These are phyloP conservation scores for Martes martes DNA, from an alignment of 2,113 vertebrate species.

Conservation along the genomic window DNA sequence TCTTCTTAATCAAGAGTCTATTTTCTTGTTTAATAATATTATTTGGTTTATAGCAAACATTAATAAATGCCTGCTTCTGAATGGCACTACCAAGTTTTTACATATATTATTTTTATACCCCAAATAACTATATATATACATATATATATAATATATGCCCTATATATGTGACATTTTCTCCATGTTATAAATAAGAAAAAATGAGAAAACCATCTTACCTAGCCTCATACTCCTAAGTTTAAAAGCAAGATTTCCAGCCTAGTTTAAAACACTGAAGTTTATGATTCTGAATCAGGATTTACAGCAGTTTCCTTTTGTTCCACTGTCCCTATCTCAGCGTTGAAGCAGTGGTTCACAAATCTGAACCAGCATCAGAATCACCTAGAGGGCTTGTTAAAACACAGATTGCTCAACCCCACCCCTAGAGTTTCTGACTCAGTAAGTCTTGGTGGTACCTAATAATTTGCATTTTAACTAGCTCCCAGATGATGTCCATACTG, in stretches of 20 bases:
- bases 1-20: neutral
- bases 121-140: neutral
- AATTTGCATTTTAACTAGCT: conserved; percentile 13
- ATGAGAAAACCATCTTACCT: neutral
- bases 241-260: neutral
- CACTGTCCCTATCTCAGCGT: rapidly evolving
- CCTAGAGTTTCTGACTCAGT: neutral
- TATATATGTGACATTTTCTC: neutral
- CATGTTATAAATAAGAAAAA: neutral
- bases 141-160: neutral
- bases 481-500: neutral
- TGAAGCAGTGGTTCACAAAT: neutral
- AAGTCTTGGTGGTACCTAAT: too few species aligned
- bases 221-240: neutral
- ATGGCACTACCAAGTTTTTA: neutral
- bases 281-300: neutral
- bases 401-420: rapidly evolving
- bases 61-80: neutral
- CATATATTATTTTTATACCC: neutral
- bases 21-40: neutral
- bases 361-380: neutral
- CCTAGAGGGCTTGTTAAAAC: neutral
- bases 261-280: neutral
- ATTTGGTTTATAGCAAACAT: neutral
- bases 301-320: neutral